A percentile compares a stretch with the other conserved stretches of the same genome.
phyloP scores from a whole-genome alignment of 37 sponge, comb jelly and placozoan species.

The Lycopodina hypogea region DNA sequence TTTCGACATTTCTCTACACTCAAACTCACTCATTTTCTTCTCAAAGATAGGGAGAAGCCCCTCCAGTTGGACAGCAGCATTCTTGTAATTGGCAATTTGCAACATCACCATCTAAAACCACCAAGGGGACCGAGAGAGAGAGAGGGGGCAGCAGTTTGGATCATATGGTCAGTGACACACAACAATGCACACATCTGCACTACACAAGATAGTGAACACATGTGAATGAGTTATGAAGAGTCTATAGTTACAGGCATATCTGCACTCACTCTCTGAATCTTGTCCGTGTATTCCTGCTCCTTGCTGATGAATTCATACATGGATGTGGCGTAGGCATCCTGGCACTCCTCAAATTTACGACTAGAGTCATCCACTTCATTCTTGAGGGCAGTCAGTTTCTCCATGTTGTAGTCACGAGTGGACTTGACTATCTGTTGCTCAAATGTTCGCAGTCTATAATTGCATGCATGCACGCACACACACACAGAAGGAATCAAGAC shows the following conservation, averaged over 20 bases:
- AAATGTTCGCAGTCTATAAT: conserved; percentile 8
- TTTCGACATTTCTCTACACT: no score
- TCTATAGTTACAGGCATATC: no score
- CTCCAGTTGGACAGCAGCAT: conserved; percentile 47
- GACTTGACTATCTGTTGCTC: conserved; percentile 35
- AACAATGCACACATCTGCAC: not conserved
- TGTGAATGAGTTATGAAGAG: no score
- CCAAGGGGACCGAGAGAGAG: not conserved
- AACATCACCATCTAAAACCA: conserved; percentile 41
- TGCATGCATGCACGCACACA: not conserved
- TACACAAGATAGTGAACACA: not conserved
- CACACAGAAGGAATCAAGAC: no score
- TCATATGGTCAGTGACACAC: not conserved
- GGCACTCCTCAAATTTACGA: conserved; percentile 51
- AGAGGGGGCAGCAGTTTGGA: not conserved
- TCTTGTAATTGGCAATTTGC: conserved; percentile 47
- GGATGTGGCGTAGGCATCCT: conserved; percentile 64
- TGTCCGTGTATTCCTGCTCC: conserved; percentile 35
- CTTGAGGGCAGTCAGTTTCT: conserved; percentile 27
- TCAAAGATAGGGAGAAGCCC: conserved; percentile 50
- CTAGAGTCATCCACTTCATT: conserved; percentile 36
- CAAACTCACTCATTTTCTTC: conserved; percentile 54
- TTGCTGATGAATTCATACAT: conserved; percentile 54
- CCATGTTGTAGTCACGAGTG: conserved; percentile 41
- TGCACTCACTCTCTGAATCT: conserved; percentile 9